Evolutionary conservation across 2,797 vertebrate species (phyloP), one percentile per base, ranked within the genome.

Genomic region (Enteromius unitaeniatus): DNA sequence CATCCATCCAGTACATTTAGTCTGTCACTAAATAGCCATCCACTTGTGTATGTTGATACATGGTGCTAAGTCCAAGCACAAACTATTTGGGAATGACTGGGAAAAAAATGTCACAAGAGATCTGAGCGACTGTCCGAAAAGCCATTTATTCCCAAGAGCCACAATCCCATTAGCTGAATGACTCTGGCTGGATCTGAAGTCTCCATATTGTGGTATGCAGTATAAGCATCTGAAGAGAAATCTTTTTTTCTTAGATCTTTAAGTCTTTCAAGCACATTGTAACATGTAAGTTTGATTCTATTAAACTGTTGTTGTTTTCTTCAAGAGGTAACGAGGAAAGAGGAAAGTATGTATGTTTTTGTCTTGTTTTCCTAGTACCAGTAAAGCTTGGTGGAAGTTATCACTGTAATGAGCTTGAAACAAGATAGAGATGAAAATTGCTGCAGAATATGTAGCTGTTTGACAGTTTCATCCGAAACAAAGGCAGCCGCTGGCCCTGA

Each of bases 361-460:
- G 49, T 1, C 3, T 26, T 70, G 47, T 55, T 69, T 40, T 45
- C 23, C 2, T 0, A 7, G 3, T 3, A 11, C 10, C 17, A 13
- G 14, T 62, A 34, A 67, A 40, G 58, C 31, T 37, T 28, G 28
- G 21, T 65, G 10, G 10, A 65, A 13, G 4, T 60, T 47, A 31
- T 81, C 9, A 49, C 13, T 37, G 3, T 73, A 62, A 60, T 73
- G 62, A 83, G 19, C 42, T 65, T 10, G 45, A 19, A 17, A 31
- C 17, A 28, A 78, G n/a, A 34, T 10, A 68, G 19, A 67, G 60
- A 55, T 0, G 4, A 53, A 40, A 67, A 75, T 76, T 40, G n/a
- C 45, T 9, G 42, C 51, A 82, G 51, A 76, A 42, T 55, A 74
- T 72, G 53, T 49, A 49, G 28, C 42, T 49, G 21, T 60, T 81